phyloP scores from a whole-genome alignment of 2,113 vertebrate genomes.

The Elachura formosa region DNA sequence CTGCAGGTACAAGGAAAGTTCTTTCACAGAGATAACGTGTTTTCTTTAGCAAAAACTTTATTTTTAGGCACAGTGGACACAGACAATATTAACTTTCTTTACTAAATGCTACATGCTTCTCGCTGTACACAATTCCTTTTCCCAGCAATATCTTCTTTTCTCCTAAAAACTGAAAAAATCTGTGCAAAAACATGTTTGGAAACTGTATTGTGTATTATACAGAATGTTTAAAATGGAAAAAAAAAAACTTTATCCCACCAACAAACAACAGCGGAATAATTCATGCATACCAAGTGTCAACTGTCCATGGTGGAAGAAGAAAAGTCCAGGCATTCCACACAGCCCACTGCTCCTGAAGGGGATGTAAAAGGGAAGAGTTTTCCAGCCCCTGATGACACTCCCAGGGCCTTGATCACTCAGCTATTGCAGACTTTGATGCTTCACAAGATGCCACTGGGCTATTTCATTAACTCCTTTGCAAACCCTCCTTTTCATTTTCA shows the following conservation, averaged over 20 bases:
- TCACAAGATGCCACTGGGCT: neutral
- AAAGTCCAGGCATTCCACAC: neutral
- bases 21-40: neutral
- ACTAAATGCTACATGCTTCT: neutral
- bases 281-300: neutral
- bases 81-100: neutral
- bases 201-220: neutral
- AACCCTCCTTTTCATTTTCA: neutral
- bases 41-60: neutral
- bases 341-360: neutral
- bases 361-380: neutral
- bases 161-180: neutral
- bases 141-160: neutral
- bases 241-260: neutral
- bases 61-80: neutral
- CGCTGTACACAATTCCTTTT: neutral
- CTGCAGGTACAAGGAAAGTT: neutral
- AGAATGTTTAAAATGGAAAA: neutral
- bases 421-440: neutral
- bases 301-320: neutral
- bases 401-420: neutral
- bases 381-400: neutral
- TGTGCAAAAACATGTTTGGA: neutral
- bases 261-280: neutral
- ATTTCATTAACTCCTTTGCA: neutral